These are phyloP conservation scores for Trichonephila inaurata DNA, from an alignment of 1,140 invertebrate species.

Conservation along the genomic window DNA sequence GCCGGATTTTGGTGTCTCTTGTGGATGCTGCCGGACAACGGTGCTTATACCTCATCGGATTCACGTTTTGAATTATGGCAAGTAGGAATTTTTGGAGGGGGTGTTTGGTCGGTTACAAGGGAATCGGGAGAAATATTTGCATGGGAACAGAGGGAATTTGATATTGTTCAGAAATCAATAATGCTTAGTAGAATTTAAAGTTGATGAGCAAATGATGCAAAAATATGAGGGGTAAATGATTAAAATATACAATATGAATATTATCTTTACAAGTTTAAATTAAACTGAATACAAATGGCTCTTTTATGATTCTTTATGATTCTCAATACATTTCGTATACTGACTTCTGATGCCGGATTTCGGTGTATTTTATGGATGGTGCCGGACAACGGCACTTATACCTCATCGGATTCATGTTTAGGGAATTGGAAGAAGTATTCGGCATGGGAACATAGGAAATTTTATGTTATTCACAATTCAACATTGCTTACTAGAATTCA, in stretches of 20 bases:
- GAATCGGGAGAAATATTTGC: neutral
- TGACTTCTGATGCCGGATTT: neutral
- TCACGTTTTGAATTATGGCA: neutral
- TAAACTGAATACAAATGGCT: neutral
- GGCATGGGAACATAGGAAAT: too few species aligned
- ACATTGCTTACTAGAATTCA: too few species aligned
- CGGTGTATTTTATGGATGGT: neutral
- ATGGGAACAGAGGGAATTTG: too few species aligned
- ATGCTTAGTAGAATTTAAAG: too few species aligned
- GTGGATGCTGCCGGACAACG: slow-evolving; percentile 2
- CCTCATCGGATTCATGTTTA: neutral
- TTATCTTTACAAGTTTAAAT: too few species aligned
- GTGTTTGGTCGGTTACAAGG: neutral
- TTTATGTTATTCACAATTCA: too few species aligned
- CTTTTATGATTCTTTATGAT: slow-evolving; percentile 33
- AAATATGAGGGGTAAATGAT: too few species aligned
- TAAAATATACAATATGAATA: too few species aligned
- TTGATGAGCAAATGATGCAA: too few species aligned
- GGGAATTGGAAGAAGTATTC: neutral
- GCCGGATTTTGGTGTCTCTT: neutral
- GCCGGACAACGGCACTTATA: neutral
- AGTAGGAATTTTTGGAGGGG: neutral
- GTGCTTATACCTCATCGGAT: neutral
- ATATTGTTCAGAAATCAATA: too few species aligned
- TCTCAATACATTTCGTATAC: slow-evolving; percentile 8